Percentiles rank a stretch among this genome's conserved stretches.
Evolutionary conservation across 2,888 invertebrate species (phyloP).

Genomic region (Notodonta ziczac): DNA sequence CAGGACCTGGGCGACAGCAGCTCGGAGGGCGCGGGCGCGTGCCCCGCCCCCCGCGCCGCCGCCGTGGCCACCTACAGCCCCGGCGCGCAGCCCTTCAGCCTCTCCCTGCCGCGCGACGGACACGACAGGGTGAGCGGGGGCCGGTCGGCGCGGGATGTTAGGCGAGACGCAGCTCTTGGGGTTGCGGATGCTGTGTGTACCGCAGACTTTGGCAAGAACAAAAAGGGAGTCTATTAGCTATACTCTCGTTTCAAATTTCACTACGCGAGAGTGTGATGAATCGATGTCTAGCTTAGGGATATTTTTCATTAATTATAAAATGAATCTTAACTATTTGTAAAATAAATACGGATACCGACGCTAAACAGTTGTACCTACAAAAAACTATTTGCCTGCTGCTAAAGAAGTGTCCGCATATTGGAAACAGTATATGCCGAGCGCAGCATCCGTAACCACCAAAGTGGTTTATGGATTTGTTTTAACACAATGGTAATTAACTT

Average conservation of each 20-base stretch:
- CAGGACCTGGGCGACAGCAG: constrained; percentile 91
- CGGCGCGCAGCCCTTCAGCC: constrained; percentile 88
- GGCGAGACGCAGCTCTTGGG: constrained; percentile 34
- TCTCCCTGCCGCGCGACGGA: constrained; percentile 89
- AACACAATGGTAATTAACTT: background rate
- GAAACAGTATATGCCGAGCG: background rate
- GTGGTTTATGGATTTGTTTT: background rate
- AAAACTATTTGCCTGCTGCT: too few species aligned
- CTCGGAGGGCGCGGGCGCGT: constrained; percentile 71
- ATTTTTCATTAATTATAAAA: too few species aligned
- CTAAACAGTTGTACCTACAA: too few species aligned
- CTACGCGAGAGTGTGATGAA: too few species aligned
- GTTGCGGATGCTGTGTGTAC: constrained; percentile 7
- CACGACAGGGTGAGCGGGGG: constrained; percentile 67
- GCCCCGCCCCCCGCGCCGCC: constrained; percentile 31
- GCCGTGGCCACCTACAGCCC: constrained; percentile 68
- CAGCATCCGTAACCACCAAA: background rate
- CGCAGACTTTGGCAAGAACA: too few species aligned
- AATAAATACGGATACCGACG: too few species aligned
- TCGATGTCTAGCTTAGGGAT: too few species aligned
- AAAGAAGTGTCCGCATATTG: too few species aligned
- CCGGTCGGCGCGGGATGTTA: constrained; percentile 64
- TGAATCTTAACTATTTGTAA: too few species aligned
- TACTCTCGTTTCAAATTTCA: too few species aligned
- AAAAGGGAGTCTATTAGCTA: too few species aligned